Percentiles rank a stretch among this genome's conserved stretches.
Conservation (phyloP, 1,140 invertebrate genomes). For the Euwallacea fornicatus region DNA sequence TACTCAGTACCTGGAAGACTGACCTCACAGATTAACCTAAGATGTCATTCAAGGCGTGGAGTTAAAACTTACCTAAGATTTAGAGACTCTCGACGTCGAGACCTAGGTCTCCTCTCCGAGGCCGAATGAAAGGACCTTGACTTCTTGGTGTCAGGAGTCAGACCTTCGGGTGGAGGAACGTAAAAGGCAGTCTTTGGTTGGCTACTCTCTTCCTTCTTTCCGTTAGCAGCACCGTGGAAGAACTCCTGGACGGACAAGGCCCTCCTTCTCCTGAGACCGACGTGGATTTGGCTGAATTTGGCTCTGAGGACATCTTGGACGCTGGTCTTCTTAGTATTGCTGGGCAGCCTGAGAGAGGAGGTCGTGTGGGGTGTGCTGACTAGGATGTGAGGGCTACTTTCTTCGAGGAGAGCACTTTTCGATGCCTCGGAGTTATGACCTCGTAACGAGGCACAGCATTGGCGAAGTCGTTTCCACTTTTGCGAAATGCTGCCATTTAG, state of each 20-base stretch:
- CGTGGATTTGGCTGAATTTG: slow-evolving; percentile 66
- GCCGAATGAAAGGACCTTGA: slow-evolving; percentile 37
- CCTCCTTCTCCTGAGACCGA: slow-evolving; percentile 64
- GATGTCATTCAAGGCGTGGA: no score
- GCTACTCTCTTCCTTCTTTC: slow-evolving; percentile 37
- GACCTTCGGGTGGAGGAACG: slow-evolving; percentile 58
- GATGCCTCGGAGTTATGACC: slow-evolving; percentile 57
- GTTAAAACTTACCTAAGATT: slow-evolving; percentile 21
- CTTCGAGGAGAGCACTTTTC: slow-evolving; percentile 54
- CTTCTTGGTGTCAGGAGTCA: slow-evolving; percentile 42
- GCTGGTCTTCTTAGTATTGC: slow-evolving; percentile 57
- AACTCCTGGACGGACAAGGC: slow-evolving; percentile 69
- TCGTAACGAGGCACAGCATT: slow-evolving; percentile 66
- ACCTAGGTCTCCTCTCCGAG: slow-evolving; percentile 40
- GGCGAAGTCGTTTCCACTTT: slow-evolving; percentile 68
- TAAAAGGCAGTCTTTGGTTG: slow-evolving; percentile 62
- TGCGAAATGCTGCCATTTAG: slow-evolving; percentile 74
- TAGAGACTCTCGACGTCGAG: slow-evolving; percentile 40
- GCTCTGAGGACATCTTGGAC: slow-evolving; percentile 66
- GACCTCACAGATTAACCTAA: not conserved
- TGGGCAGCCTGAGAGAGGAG: slow-evolving; percentile 62
- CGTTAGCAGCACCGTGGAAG: slow-evolving; percentile 55
- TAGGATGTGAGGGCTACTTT: slow-evolving; percentile 51
- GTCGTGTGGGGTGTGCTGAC: slow-evolving; percentile 49
- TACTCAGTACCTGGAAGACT: slow-evolving; percentile 28